These are phyloP conservation scores for Strigamia crassipes DNA, from an alignment of 2,888 invertebrate species.

Conservation along the genomic window DNA sequence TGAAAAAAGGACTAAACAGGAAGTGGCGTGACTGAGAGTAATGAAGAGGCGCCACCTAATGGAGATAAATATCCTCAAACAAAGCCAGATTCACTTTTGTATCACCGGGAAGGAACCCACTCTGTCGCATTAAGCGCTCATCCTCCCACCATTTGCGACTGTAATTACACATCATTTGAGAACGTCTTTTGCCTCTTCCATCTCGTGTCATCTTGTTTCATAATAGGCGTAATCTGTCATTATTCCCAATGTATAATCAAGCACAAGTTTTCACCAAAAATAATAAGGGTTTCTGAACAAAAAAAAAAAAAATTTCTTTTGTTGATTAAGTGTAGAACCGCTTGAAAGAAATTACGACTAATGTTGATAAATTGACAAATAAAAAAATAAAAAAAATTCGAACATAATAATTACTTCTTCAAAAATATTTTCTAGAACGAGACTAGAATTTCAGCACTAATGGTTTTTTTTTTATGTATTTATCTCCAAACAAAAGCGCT, in stretches of 20 bases:
- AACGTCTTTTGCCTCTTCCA: slow-evolving; percentile 30
- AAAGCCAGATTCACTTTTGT: slow-evolving; percentile 40
- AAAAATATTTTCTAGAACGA: too few relatives aligned
- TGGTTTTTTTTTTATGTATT: too few relatives aligned
- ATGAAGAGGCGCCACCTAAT: slow-evolving; percentile 42
- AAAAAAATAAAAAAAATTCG: too few relatives aligned
- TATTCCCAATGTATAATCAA: slow-evolving; percentile 8
- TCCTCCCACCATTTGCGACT: slow-evolving; percentile 37
- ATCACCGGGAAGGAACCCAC: slow-evolving; percentile 25
- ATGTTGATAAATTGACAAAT: too few relatives aligned
- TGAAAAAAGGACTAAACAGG: slow-evolving; percentile 31
- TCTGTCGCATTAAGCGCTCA: slow-evolving; percentile 36
- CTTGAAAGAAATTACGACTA: not conserved
- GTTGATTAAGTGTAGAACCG: slow-evolving; percentile 12
- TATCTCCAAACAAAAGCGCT: too few relatives aligned
- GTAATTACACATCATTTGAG: slow-evolving; percentile 39
- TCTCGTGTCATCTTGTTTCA: slow-evolving; percentile 26
- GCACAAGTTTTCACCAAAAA: not conserved
- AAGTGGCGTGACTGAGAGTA: slow-evolving; percentile 42
- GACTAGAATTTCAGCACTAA: too few relatives aligned
- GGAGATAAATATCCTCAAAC: slow-evolving; percentile 40
- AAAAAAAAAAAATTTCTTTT: not conserved
- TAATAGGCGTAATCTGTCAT: slow-evolving; percentile 29
- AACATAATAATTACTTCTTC: too few relatives aligned
- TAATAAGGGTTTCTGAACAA: not conserved